Evolutionary conservation across 2,888 invertebrate genomes (phyloP).

Genomic region (Drosophila birchii): DNA sequence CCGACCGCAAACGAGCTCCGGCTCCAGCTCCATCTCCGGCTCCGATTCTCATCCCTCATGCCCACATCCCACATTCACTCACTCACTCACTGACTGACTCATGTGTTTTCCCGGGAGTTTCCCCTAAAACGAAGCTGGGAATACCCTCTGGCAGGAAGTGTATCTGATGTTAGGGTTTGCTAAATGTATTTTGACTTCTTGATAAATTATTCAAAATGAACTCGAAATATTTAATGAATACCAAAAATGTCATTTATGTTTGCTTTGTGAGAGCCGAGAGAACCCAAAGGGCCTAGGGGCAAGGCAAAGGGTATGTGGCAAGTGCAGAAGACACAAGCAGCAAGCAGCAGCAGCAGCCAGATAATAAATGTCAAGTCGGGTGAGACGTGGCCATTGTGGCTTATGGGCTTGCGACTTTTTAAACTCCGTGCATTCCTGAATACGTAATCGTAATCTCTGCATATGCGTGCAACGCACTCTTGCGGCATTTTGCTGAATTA

Average conservation of each 20-base stretch:
- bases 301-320: background rate
- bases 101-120: background rate
- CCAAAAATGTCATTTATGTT: background rate
- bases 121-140: background rate
- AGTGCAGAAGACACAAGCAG: background rate
- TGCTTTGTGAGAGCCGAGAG: background rate
- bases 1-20: slow-evolving; percentile 61
- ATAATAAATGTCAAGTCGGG: slow-evolving; percentile 78
- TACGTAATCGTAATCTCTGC: slow-evolving; percentile 66
- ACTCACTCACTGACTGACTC: slow-evolving; percentile 5
- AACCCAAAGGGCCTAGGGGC: background rate
- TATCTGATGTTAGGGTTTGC: background rate
- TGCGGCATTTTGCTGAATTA: slow-evolving; percentile 10
- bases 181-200: background rate
- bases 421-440: slow-evolving; percentile 73
- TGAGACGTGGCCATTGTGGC: slow-evolving; percentile 79
- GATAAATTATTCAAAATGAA: background rate
- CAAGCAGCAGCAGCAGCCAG: slow-evolving; percentile 49
- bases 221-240: background rate
- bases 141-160: slow-evolving; percentile 5
- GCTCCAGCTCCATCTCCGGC: slow-evolving; percentile 37
- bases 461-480: slow-evolving; percentile 55
- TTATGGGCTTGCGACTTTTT: slow-evolving; percentile 74
- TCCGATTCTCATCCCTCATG: slow-evolving; percentile 12
- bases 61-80: slow-evolving; percentile 12